Evolutionary conservation across 2,113 vertebrate genomes (phyloP).

Genomic region (Sialia sialis): DNA sequence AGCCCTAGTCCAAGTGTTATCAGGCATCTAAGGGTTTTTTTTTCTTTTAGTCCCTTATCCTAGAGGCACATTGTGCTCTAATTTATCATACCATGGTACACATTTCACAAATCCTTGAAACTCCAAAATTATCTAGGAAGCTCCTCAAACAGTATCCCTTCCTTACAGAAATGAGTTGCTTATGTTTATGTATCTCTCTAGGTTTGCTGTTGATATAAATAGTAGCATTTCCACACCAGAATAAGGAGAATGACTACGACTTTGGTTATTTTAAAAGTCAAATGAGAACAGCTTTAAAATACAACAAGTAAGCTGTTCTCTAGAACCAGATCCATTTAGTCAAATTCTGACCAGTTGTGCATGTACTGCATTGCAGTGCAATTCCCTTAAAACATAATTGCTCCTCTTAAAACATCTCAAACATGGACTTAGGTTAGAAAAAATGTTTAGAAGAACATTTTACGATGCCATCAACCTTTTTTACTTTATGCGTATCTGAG

Average conservation of each 20-base stretch:
- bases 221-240: not conserved
- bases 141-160: not conserved
- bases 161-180: not conserved
- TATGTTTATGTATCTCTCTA: not conserved
- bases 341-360: not conserved
- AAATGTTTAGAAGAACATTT: not conserved
- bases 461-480: not conserved
- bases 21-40: fast-evolving
- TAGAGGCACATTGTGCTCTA: not conserved
- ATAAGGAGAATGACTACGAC: not conserved
- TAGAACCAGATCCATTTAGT: not conserved
- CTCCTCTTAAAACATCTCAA: not conserved
- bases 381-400: not conserved
- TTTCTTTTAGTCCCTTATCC: not conserved
- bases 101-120: not conserved
- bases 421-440: not conserved
- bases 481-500: not conserved
- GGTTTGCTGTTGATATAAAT: not conserved
- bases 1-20: not conserved
- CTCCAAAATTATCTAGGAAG: not conserved
- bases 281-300: not conserved
- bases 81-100: not conserved
- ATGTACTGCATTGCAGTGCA: not conserved
- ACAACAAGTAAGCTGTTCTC: not conserved
- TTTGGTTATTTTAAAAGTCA: not conserved